A percentile compares a stretch with the other conserved stretches of the same genome.
These are phyloP conservation scores for Chloromyia formosa DNA, from an alignment of 2,888 invertebrate genomes.

Conservation along the genomic window DNA sequence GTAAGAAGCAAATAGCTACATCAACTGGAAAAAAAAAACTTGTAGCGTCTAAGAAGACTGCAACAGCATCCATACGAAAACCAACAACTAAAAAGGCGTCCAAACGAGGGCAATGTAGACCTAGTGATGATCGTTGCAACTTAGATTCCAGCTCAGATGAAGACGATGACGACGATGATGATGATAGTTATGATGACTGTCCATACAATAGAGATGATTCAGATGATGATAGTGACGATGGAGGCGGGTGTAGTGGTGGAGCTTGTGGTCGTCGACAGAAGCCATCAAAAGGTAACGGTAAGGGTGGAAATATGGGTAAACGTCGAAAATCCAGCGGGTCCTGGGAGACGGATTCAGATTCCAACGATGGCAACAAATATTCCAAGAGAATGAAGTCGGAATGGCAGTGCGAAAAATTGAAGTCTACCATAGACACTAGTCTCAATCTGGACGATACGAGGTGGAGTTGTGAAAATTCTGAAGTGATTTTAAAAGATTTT, in stretches of 20 bases:
- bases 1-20: background rate
- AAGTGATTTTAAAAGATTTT: background rate
- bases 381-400: background rate
- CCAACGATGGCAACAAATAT: background rate
- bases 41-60: background rate
- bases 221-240: conserved; percentile 11
- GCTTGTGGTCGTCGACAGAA: conserved; percentile 10
- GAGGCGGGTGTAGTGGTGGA: conserved; percentile 11
- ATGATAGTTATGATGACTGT: background rate
- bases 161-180: conserved; percentile 21
- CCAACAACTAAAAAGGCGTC: background rate
- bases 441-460: background rate
- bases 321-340: conserved; percentile 2
- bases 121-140: background rate
- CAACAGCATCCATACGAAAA: background rate
- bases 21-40: no score
- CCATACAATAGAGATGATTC: background rate
- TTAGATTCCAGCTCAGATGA: background rate
- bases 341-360: conserved; percentile 10
- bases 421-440: background rate
- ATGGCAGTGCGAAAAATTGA: conserved; percentile 17
- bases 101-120: background rate
- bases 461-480: background rate
- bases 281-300: background rate
- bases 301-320: background rate